phyloP scores from a whole-genome alignment of 1,140 invertebrate genomes.

The Heliconius hermathena region DNA sequence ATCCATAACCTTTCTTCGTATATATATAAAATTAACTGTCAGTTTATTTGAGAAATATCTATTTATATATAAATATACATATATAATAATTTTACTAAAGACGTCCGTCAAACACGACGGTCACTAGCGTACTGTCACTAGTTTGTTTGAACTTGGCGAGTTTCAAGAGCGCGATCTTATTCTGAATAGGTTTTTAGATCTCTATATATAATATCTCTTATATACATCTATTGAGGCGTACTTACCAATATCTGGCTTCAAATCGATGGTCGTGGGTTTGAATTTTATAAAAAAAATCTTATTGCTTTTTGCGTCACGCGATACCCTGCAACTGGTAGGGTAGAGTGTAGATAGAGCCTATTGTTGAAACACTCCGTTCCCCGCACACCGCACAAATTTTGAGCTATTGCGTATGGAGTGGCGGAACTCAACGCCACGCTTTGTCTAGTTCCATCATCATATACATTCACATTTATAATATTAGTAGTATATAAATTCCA shows the following conservation, averaged over 20 bases:
- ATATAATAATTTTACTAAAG: neutral
- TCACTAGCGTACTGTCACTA: constrained; percentile 39
- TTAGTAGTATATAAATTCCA: no score
- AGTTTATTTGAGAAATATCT: neutral
- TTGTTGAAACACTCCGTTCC: no score
- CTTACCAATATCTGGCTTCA: neutral
- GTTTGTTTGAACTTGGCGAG: constrained; percentile 50
- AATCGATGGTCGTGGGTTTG: neutral
- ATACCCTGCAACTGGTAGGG: no score
- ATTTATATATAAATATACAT: neutral
- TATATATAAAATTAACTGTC: neutral
- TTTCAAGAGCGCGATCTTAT: constrained; percentile 52
- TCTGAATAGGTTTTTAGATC: constrained; percentile 16
- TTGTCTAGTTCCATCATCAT: no score
- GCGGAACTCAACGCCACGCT: no score
- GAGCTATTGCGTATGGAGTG: no score
- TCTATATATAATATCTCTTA: neutral
- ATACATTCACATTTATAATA: no score
- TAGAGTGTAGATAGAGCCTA: no score
- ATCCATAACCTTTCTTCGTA: neutral
- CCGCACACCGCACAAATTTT: no score
- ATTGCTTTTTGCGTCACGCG: no score
- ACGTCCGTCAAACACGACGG: constrained; percentile 22
- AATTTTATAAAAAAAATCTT: neutral
- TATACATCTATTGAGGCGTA: neutral